Conservation (phyloP, 2,113 vertebrate species). For the Fregata magnificens region DNA sequence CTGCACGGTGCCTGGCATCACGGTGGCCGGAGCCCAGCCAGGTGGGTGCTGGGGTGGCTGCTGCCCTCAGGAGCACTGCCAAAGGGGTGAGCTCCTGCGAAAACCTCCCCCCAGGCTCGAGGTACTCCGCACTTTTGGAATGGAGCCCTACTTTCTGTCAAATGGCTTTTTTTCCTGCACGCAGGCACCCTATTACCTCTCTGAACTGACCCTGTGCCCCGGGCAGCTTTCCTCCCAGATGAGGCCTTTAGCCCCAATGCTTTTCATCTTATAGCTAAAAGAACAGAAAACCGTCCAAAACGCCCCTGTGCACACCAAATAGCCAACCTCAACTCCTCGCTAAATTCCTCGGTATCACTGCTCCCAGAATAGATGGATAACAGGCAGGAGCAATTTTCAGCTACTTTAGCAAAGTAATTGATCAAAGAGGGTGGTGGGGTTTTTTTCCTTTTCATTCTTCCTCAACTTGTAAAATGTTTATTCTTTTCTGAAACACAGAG, state of each 20-base stretch:
- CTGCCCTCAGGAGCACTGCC: not conserved
- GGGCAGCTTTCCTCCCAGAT: not conserved
- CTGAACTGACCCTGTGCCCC: not conserved
- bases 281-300: not conserved
- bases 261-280: not conserved
- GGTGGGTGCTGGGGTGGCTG: rapidly evolving
- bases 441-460: not conserved
- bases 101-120: rapidly evolving
- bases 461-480: not conserved
- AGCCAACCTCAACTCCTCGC: not conserved
- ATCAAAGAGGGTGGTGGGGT: rapidly evolving
- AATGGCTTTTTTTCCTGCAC: not conserved
- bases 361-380: not conserved
- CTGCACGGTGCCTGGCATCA: rapidly evolving
- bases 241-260: not conserved
- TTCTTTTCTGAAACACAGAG: not conserved
- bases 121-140: not conserved
- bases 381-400: not conserved
- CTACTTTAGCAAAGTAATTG: not conserved
- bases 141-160: not conserved
- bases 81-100: not conserved
- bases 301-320: rapidly evolving
- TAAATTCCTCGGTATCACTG: not conserved
- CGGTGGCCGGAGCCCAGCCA: rapidly evolving
- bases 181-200: not conserved